phyloP scores from a whole-genome alignment of 2,888 invertebrate species.

The Podotricha telesiphe region DNA sequence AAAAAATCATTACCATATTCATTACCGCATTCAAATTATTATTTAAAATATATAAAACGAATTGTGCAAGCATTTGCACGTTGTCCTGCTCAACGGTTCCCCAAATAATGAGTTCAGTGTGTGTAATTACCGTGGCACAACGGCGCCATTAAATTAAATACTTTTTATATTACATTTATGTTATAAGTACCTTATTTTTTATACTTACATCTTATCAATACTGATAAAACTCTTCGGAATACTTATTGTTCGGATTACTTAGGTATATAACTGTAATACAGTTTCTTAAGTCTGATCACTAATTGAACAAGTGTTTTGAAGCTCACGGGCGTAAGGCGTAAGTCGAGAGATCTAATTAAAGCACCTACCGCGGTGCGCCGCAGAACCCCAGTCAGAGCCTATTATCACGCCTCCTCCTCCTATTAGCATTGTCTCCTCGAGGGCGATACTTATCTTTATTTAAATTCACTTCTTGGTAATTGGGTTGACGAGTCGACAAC shows the following conservation, averaged over 20 bases:
- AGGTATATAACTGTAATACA: constrained; percentile 63
- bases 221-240: neutral
- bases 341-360: constrained; percentile 82
- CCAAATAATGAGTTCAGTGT: constrained; percentile 46
- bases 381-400: constrained; percentile 70
- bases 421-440: constrained; percentile 83
- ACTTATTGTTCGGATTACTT: constrained; percentile 28
- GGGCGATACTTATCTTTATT: constrained; percentile 84
- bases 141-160: constrained; percentile 38
- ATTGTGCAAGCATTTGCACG: constrained; percentile 37
- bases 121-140: constrained; percentile 45
- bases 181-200: neutral
- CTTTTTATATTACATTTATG: constrained; percentile 6
- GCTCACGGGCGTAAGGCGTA: constrained; percentile 67
- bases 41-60: constrained; percentile 21
- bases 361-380: constrained; percentile 69
- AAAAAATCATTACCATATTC: neutral
- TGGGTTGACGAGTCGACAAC: constrained; percentile 84
- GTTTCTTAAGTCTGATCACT: constrained; percentile 74
- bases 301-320: constrained; percentile 81
- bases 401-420: constrained; percentile 81
- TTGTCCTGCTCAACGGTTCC: constrained; percentile 41
- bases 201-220: neutral
- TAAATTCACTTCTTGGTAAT: constrained; percentile 84
- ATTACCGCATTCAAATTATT: no score